Base-by-base conservation (phyloP, 2,888 invertebrate species). In the Bembecia ichneumoniformis region DNA sequence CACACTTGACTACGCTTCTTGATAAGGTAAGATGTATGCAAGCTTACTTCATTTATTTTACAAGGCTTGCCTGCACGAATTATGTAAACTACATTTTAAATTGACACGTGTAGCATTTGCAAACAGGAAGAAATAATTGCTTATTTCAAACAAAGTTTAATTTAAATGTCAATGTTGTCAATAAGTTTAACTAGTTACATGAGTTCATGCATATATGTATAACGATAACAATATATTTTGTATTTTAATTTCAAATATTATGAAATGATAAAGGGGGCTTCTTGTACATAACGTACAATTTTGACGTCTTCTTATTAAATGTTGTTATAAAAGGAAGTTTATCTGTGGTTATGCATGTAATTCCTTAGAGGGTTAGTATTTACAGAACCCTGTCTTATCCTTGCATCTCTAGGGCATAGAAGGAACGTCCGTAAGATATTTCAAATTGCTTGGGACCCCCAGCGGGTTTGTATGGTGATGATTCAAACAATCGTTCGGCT, bases 1-100 rank as follows among this genome's bases (percentile, higher is more conserved):
- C 65, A 60, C 55, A 57, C 59, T 43, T 28, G 46, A 46, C 35
- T 34, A 34, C 28, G 13, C 20, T 46, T 10, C 34, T 40, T 40
- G 40, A 40, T 40, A 40, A 40, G 40, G 40, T 4, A n/a, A 40
- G 40, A 40, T 40, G 40, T 40, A 40, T 40, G 40, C 40, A 40
- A 40, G 14, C 9, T 28, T 28, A 28, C 28, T 28, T 28, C 9
- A 9, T 28, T 28, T 28, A 9, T 9, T 28, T 9, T 9, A 28
- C 9, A 28, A 28, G 9, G 28, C 9, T 28, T 28, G 2, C 7
- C 20, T 20, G 9, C 28, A 28, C 5, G 28, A 28, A 28, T 2
- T 28, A 28, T 1, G 28, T 28, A 9, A 28, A 28, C 28, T 28
- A 9, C n/a, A n/a, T n/a, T n/a, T 28, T 9, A 28, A 7, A 28